Evolutionary conservation across 2,888 invertebrate species (phyloP), one percentile per base, ranked within the genome.

Genomic region (Cremastobaeus sp.): DNA sequence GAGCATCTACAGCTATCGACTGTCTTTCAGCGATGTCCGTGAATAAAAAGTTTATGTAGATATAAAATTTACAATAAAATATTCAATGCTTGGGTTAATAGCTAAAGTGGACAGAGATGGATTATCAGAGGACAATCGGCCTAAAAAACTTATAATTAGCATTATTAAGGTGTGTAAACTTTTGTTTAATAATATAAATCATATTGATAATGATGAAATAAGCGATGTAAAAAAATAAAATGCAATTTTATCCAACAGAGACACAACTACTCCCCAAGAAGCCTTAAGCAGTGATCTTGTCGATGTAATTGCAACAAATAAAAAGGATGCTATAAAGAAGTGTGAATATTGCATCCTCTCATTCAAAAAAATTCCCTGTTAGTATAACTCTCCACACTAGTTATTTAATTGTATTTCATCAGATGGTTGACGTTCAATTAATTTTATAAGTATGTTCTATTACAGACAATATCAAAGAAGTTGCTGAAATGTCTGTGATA

Each of bases 31-130:
- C 96, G 0, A 89, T 93, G 83, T 91, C 92, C 28, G 95, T 83
- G 96, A 97, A 87, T 96, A 96, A 87, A 90, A 96, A 73, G 92
- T 93, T 0, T 95, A 96, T 93, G 90, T 93, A n/a, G 86, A 89
- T 15, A 93, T 93, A 0, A 93, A 94, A 77, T 93, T 89, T 81
- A 92, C 91, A 8, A 96, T 96, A 59, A 96, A 96, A 0, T 88
- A 97, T 90, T 95, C 96, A 0, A 91, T 93, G 55, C 88, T 97
- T 39, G 96, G 96, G 9, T 93, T 96, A 70, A 90, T 93, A 0
- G 94, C 95, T 0, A 0, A 88, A 88, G 70, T 95, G 95, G 95
- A 90, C 89, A 87, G 82, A 81, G 72, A 84, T 83, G 62, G 50
- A 79, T 1, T 85, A 85, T 76, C 79, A 85, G 30, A 82, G 83